Conservation (phyloP, 1,140 invertebrate genomes). For the Drosophila saltans region DNA sequence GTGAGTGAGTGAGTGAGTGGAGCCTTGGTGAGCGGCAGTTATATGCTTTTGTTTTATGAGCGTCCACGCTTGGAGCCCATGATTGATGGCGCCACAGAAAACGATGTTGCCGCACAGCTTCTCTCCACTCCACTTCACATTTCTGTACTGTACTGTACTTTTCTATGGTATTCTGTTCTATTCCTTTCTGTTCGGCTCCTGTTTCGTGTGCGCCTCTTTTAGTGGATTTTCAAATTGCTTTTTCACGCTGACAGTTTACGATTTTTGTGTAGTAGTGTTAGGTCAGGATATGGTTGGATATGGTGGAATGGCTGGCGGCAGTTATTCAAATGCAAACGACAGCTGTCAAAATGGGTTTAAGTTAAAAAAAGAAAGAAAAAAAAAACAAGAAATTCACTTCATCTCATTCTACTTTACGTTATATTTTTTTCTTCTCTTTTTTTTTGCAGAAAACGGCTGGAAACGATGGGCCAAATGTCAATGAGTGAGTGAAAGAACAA, state of each 20-base stretch:
- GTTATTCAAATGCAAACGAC: slow-evolving; percentile 81
- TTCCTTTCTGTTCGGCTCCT: slow-evolving; percentile 5
- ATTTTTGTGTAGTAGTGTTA: slow-evolving; percentile 39
- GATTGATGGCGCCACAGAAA: slow-evolving; percentile 56
- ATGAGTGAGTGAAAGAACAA: slow-evolving; percentile 43
- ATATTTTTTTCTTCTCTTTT: slow-evolving; percentile 7
- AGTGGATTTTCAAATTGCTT: slow-evolving; percentile 79
- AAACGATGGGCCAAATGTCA: slow-evolving; percentile 54
- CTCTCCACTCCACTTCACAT: slow-evolving; percentile 13
- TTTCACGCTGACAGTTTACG: slow-evolving; percentile 73
- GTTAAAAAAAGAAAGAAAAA: slow-evolving; percentile 38
- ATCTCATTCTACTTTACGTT: slow-evolving; percentile 35
- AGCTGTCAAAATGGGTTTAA: slow-evolving; percentile 76
- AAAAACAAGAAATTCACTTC: slow-evolving; percentile 38
- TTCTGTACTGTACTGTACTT: neutral
- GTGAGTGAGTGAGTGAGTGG: slow-evolving; percentile 12
- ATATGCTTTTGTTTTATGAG: slow-evolving; percentile 69
- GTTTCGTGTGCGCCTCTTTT: slow-evolving; percentile 42
- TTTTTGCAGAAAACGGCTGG: slow-evolving; percentile 33
- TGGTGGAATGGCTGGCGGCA: slow-evolving; percentile 50
- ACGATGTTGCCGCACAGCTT: slow-evolving; percentile 40
- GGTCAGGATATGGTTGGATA: slow-evolving; percentile 4
- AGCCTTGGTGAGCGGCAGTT: slow-evolving; percentile 20
- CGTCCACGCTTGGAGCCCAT: slow-evolving; percentile 55
- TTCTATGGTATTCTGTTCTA: no score